Conservation (phyloP, 37 sponge, comb jelly and placozoan genomes). For the Hexactinellida sp. region DNA sequence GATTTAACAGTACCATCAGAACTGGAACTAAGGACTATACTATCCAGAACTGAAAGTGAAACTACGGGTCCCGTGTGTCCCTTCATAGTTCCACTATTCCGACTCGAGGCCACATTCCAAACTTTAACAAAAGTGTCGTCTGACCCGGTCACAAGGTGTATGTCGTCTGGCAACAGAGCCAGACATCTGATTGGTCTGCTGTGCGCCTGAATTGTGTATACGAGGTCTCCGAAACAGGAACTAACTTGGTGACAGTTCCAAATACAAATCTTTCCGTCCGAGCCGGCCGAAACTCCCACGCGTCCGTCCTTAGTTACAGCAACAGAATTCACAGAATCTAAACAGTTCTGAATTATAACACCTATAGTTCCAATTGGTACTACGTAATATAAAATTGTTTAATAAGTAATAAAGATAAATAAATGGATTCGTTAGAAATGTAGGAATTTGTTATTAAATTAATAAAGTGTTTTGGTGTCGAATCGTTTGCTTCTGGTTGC, state of each 20-base stretch:
- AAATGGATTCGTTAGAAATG: neutral
- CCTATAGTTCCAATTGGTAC: too few species aligned
- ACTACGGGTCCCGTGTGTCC: neutral
- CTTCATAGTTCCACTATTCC: neutral
- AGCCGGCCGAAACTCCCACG: neutral
- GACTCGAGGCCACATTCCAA: conserved; percentile 4
- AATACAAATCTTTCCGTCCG: neutral
- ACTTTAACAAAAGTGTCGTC: neutral
- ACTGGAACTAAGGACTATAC: neutral
- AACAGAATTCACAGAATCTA: conserved; percentile 3
- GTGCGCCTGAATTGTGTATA: neutral
- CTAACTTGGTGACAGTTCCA: conserved; percentile 6
- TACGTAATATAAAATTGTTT: too few species aligned
- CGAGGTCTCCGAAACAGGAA: neutral
- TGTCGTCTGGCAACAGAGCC: neutral
- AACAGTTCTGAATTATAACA: neutral
- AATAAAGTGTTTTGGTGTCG: neutral
- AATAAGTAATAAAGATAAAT: neutral
- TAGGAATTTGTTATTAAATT: neutral
- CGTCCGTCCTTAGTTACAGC: neutral
- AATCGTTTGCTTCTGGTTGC: conserved; percentile 1
- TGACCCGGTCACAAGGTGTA: neutral
- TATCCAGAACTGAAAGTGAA: neutral
- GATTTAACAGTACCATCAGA: conserved; percentile 2
- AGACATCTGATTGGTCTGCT: neutral